Conservation (phyloP, 1,140 invertebrate genomes). For the Brachionus asplanchnoidis region DNA sequence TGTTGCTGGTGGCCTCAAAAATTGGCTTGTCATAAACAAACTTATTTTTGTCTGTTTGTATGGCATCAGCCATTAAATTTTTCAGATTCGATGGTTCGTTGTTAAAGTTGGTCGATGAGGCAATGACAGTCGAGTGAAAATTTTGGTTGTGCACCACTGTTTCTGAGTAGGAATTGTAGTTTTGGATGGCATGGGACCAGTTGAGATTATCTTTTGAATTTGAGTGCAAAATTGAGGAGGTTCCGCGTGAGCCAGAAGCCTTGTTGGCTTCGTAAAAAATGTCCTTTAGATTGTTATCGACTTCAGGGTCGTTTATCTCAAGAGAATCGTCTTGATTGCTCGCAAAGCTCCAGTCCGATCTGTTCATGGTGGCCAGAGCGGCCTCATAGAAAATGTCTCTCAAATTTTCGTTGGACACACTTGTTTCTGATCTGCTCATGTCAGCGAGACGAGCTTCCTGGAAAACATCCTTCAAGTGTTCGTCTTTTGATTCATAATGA, state of each 20-base stretch:
- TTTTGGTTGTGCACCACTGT: background rate
- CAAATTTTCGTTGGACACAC: background rate
- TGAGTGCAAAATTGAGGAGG: background rate
- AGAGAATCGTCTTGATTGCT: background rate
- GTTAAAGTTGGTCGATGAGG: background rate
- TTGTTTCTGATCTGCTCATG: background rate
- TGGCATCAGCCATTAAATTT: background rate
- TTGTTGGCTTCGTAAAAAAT: background rate
- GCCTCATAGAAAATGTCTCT: constrained; percentile 24
- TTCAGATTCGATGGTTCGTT: constrained; percentile 11
- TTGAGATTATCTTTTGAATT: background rate
- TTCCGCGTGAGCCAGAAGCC: background rate
- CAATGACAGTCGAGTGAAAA: background rate
- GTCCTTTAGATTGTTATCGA: background rate
- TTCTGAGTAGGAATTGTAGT: constrained; percentile 5
- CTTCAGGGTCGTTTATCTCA: background rate
- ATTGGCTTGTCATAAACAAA: background rate
- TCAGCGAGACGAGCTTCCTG: background rate
- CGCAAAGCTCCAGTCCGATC: background rate
- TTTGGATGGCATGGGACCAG: background rate
- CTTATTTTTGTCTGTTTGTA: background rate
- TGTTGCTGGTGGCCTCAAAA: background rate
- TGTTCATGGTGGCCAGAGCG: background rate
- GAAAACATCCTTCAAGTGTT: background rate
- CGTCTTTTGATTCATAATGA: background rate